Conservation (phyloP, 2,113 vertebrate genomes). For the Ornithorhynchus anatinus region DNA sequence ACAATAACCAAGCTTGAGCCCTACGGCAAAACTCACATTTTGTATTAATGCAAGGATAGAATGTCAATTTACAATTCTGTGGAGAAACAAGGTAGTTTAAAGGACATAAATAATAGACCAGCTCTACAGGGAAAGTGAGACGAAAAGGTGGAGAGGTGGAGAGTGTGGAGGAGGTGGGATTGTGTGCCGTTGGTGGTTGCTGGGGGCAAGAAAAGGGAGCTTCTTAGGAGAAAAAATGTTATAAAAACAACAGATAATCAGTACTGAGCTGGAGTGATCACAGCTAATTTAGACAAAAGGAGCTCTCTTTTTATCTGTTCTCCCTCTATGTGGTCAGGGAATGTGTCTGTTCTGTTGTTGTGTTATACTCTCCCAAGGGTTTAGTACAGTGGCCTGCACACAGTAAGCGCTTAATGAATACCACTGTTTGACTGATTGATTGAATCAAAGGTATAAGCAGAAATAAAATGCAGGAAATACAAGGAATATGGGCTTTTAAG, state of each 20-base stretch:
- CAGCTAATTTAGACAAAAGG: neutral
- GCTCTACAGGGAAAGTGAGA: neutral
- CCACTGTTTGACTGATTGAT: too few relatives aligned
- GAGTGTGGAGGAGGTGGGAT: neutral
- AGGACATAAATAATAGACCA: neutral
- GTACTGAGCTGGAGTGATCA: neutral
- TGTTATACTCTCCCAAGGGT: too few relatives aligned
- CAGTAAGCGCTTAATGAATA: too few relatives aligned
- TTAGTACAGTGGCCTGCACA: too few relatives aligned
- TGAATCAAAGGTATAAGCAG: too few relatives aligned
- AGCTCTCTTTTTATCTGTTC: neutral
- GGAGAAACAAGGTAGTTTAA: neutral
- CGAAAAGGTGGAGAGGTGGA: neutral
- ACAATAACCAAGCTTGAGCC: conserved; percentile 20
- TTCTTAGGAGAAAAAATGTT: too few relatives aligned
- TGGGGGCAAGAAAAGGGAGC: too few relatives aligned
- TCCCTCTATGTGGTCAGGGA: too few relatives aligned
- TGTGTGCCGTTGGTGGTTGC: too few relatives aligned
- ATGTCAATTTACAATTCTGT: neutral
- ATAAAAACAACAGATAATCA: neutral
- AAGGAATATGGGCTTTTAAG: too few relatives aligned
- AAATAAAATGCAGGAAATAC: too few relatives aligned
- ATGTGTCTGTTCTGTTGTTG: too few relatives aligned
- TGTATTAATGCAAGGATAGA: neutral
- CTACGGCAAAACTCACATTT: conserved; percentile 32